Conservation (phyloP, 2,888 invertebrate genomes). For the Meta bourneti region DNA sequence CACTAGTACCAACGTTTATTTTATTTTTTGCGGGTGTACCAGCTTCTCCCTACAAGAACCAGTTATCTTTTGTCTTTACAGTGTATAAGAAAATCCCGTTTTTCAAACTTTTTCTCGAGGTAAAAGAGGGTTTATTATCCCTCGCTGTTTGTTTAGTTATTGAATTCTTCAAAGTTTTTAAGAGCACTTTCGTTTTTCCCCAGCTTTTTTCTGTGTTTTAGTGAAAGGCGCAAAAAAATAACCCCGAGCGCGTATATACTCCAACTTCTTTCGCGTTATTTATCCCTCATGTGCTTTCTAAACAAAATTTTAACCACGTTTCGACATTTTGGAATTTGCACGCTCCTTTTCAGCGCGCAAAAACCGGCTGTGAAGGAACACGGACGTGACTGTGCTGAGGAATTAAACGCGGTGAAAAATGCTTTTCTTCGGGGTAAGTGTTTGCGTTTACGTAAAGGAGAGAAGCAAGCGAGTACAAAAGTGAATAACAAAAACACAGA, state of each 20-base stretch:
- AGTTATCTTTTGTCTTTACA: slow-evolving; percentile 52
- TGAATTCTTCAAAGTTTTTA: slow-evolving; percentile 59
- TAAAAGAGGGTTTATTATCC: slow-evolving; percentile 48
- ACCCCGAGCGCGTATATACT: not conserved
- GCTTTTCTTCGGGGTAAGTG: slow-evolving; percentile 41
- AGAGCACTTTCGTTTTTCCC: slow-evolving; percentile 37
- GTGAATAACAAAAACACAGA: slow-evolving; percentile 6
- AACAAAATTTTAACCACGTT: slow-evolving; percentile 66
- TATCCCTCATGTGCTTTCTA: slow-evolving; percentile 31
- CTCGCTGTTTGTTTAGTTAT: slow-evolving; percentile 46
- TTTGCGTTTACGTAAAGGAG: slow-evolving; percentile 31
- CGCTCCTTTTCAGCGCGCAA: slow-evolving; percentile 13
- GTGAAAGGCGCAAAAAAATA: not conserved
- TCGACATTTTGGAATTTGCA: slow-evolving; percentile 61
- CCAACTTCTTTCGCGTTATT: slow-evolving; percentile 44
- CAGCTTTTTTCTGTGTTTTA: not conserved
- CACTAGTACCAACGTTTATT: slow-evolving; percentile 1
- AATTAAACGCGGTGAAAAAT: slow-evolving; percentile 72
- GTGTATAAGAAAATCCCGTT: slow-evolving; percentile 16
- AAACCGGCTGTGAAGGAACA: slow-evolving; percentile 13
- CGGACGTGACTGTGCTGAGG: slow-evolving; percentile 44
- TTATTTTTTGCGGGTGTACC: not conserved
- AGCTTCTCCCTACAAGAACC: slow-evolving; percentile 8
- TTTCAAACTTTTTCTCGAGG: slow-evolving; percentile 9
- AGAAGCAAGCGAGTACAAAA: not conserved